Evolutionary conservation across 2,113 vertebrate genomes (phyloP).

Genomic region (Mus musculus): DNA sequence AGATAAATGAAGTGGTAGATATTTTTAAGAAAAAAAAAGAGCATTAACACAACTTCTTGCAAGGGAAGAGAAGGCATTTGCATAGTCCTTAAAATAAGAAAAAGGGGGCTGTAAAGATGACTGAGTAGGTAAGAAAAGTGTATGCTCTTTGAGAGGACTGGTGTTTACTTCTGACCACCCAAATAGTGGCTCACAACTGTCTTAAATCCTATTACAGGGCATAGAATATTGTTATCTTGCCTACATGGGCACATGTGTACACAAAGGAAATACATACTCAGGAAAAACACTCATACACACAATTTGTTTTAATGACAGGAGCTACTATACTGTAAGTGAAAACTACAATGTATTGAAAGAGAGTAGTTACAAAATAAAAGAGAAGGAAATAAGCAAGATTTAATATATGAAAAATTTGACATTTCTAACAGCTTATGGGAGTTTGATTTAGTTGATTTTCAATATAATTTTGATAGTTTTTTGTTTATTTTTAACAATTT

Average conservation of each 20-base stretch:
- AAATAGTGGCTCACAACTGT: not conserved
- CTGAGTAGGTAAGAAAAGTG: not conserved
- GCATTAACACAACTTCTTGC: rapidly evolving
- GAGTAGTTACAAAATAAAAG: not conserved
- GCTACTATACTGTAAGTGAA: not conserved
- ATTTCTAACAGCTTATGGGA: not conserved
- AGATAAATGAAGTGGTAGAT: no score
- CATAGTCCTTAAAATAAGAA: not conserved
- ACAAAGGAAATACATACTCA: not conserved
- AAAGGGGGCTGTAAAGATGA: not conserved
- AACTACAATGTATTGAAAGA: not conserved
- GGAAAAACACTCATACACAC: not conserved
- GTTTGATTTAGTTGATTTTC: not conserved
- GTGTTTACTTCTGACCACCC: not conserved
- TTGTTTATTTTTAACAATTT: no score
- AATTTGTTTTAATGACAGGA: not conserved
- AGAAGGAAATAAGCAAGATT: not conserved
- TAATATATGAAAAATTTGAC: not conserved
- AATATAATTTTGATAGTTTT: not conserved
- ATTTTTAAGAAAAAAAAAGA: not conserved
- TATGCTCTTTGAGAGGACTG: not conserved
- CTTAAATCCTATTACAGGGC: not conserved
- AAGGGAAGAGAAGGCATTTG: not conserved
- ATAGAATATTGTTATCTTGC: not conserved
- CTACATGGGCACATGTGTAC: no score